Base-by-base conservation (phyloP, 2,113 vertebrate species). In the Epinephelus lanceolatus region DNA sequence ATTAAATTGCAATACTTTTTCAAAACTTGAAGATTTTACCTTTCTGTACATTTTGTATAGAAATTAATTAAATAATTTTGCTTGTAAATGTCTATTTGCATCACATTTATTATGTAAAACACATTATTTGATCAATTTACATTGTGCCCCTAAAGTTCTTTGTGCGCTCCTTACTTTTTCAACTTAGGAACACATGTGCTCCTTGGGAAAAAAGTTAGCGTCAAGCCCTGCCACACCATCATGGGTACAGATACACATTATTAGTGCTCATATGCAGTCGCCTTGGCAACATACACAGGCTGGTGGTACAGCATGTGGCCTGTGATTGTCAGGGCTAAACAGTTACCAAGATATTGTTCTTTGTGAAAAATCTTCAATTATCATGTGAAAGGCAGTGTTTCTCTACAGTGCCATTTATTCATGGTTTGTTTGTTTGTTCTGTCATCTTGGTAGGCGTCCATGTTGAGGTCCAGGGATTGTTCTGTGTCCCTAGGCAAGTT, bases 241-340 rank as follows among this genome's bases (percentile, higher is more conserved):
- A 51, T 30, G 59, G 56, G 45, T 76, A 73, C 59, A 65, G 53
- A 87, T 78, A 57, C 1, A 51, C 61, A 47, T 81, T 84, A 89
- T 89, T 82, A 86, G 45, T 40, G 69, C 65, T 83, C 42, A 37
- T 69, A 67, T 74, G 61, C 65, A 61, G 86, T 88, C 33, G 57
- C 72, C 74, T 73, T 87, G 86, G 84, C 71, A 88, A 87, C 84
- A 80, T 67, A 53, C 49, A 75, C 9, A 40, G 56, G 52, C 78
- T 76, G 65, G 60, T 67, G 73, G n/a, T 82, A 23, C 67, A 77
- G 71, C 72, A 71, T 82, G 76, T 27, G 56, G 71, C 67, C 73
- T 76, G 76, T 53, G 82, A 84, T 73, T 76, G 68, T 51, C 53
- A 62, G 25, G 68, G 77, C 60, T 65, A 70, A 84, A 76, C 73